These are phyloP conservation scores for Lordiphosa clarofinis DNA, from an alignment of 1,140 invertebrate genomes.

Conservation along the genomic window DNA sequence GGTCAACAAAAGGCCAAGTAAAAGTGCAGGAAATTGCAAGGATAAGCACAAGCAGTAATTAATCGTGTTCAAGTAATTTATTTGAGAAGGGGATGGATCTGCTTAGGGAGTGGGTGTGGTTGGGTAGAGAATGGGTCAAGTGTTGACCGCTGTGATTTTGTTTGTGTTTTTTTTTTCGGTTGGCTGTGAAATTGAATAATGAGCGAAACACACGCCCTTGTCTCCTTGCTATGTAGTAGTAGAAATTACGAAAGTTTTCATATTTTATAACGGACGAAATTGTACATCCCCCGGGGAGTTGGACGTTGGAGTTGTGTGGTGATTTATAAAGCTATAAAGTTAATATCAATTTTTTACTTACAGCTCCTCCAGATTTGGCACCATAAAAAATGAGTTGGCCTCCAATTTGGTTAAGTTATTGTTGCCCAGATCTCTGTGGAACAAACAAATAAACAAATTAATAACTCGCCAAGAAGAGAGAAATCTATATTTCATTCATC, in stretches of 20 bases:
- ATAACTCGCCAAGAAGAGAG: constrained; percentile 37
- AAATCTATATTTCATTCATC: constrained; percentile 30
- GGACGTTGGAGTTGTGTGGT: constrained; percentile 1
- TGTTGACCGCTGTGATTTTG: constrained; percentile 64
- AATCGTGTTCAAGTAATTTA: constrained; percentile 73
- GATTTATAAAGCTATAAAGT: too few relatives aligned
- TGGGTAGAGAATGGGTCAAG: constrained; percentile 24
- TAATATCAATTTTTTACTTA: constrained; percentile 70
- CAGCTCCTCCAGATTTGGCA: constrained; percentile 81
- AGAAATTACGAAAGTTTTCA: constrained; percentile 65
- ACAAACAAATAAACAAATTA: constrained; percentile 47
- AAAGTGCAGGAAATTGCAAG: constrained; percentile 71
- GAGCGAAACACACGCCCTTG: constrained; percentile 50
- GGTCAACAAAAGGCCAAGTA: constrained; percentile 54
- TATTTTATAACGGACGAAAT: constrained; percentile 37
- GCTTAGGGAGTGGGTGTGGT: constrained; percentile 2
- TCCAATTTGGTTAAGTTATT: constrained; percentile 81
- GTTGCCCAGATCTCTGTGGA: constrained; percentile 76
- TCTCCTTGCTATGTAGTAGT: constrained; percentile 19
- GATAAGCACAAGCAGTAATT: constrained; percentile 55
- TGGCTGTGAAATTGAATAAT: constrained; percentile 75
- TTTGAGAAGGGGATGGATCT: constrained; percentile 26
- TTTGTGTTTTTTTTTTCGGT: constrained; percentile 12
- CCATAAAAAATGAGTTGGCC: constrained; percentile 79
- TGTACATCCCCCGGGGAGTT: constrained; percentile 9